Percentiles rank a stretch among this genome's conserved stretches.
Evolutionary conservation across 2,888 invertebrate genomes (phyloP).

Genomic region (Hemicrepidius hirtus): DNA sequence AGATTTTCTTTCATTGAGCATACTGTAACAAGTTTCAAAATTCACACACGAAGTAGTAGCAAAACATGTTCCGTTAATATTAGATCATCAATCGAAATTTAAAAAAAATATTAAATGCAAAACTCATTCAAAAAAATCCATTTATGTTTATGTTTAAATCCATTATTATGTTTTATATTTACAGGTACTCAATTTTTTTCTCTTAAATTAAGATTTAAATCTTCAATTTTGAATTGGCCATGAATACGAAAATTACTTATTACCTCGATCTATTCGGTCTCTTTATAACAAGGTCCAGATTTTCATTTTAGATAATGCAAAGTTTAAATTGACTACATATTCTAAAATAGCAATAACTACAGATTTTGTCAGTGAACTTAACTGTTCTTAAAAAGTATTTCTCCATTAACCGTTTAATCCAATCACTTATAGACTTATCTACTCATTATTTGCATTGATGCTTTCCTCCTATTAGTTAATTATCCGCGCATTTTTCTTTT

Average conservation of each 20-base stretch:
- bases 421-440: slow-evolving; percentile 8
- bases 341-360: not conserved
- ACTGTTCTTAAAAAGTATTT: not conserved
- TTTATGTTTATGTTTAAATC: no score
- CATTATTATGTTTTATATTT: no score
- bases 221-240: not conserved
- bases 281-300: not conserved
- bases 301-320: not conserved
- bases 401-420: slow-evolving; percentile 17
- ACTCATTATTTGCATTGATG: not conserved
- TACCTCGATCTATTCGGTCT: no score
- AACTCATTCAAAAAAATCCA: no score
- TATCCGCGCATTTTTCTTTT: not conserved
- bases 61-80: no score
- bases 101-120: no score
- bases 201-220: not conserved
- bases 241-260: not conserved
- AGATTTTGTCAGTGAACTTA: not conserved
- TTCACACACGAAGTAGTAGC: no score
- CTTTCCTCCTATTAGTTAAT: slow-evolving; percentile 5
- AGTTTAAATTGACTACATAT: not conserved
- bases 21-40: no score
- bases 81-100: no score
- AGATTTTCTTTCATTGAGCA: no score
- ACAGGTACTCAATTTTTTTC: no score